Evolutionary conservation across 2,888 invertebrate genomes (phyloP), one percentile per base, ranked within the genome.

Genomic region (Aleiodes alternator): DNA sequence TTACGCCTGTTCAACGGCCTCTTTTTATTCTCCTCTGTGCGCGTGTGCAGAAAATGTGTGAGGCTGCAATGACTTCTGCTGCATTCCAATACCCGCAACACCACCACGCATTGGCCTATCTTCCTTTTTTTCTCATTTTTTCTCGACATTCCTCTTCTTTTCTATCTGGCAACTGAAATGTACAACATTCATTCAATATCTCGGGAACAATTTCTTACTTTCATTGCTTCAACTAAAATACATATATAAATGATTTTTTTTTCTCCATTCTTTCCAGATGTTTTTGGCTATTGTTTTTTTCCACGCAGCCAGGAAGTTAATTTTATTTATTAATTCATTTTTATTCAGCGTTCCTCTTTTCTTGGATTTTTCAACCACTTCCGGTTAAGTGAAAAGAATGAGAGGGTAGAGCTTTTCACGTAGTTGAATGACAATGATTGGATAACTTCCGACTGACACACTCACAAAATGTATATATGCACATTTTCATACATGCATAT

Each of bases 51-150:
- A 14, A 64, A 43, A 69, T 64, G 43, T 53, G 14, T 51, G 75
- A 66, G 69, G 59, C 72, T 76, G 72, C 75, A 76, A 72, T 76
- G 75, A 69, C 76, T 76, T 76, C 31, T 76, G 68, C 76, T 76
- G 76, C 76, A 76, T 76, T 76, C 76, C 76, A 76, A 76, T 72
- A 69, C 66, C 55, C 14, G 34, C 50, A 34, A 34, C 34, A 59
- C 43, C 38, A 53, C 50, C 38, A 69, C 57, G 69, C 38, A 14
- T 56, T 23, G 50, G n/a, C 38, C 71, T 43, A 48, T 48, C 38
- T 55, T 12, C 7, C 7, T 16, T 34, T 34, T 34, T 59, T 72
- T 34, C 8, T 23, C 23, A 23, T 23, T 31, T 7, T 59, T 43
- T 11, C 38, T 66, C 43, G 11, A 14, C 11, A 53, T n/a, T 43